Conservation (phyloP, 2,888 invertebrate genomes). For the Blomia tropicalis region DNA sequence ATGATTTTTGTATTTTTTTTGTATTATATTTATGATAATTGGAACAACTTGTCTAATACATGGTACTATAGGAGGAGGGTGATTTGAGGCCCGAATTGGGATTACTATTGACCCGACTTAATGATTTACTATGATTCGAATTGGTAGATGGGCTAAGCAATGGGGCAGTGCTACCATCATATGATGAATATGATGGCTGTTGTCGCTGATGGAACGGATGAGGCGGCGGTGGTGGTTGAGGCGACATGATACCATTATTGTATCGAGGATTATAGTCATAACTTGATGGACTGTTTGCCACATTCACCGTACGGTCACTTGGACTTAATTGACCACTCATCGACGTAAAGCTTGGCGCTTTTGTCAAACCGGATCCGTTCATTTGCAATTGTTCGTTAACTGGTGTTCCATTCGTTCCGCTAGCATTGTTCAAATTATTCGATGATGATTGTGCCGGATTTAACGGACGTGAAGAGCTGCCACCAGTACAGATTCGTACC, state of each 20-base stretch:
- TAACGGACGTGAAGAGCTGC: conserved; percentile 18
- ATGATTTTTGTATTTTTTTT: too few species aligned
- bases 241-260: background rate
- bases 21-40: too few species aligned
- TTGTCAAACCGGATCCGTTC: background rate
- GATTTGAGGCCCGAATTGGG: background rate
- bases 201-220: background rate
- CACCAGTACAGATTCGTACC: conserved; percentile 14
- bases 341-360: background rate
- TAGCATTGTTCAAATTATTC: background rate
- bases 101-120: background rate
- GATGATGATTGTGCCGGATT: background rate
- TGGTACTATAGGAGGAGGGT: conserved; percentile 2
- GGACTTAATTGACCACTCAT: background rate
- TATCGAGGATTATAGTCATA: background rate
- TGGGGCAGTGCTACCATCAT: background rate
- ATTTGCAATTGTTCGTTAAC: background rate
- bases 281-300: background rate
- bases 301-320: background rate
- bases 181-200: background rate
- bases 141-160: background rate
- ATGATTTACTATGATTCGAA: background rate
- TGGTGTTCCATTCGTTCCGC: background rate
- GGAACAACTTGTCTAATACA: background rate
- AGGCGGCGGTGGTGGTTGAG: background rate